A percentile compares a stretch with the other conserved stretches of the same genome.
Evolutionary conservation across 2,888 invertebrate genomes (phyloP).

Genomic region (Tenthredo scrophulariae): DNA sequence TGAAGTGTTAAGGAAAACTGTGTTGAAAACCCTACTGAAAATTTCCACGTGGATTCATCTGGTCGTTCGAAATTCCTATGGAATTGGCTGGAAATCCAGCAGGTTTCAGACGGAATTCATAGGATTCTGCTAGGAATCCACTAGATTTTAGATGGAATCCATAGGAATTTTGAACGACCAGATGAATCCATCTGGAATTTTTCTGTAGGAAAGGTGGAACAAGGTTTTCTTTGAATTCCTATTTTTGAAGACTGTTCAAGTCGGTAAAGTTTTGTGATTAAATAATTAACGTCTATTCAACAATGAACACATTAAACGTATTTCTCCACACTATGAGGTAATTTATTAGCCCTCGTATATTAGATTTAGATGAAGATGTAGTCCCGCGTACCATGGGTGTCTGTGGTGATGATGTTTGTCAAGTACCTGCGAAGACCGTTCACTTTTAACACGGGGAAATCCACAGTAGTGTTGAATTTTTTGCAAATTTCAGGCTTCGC

Average conservation of each 20-base stretch:
- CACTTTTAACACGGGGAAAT: neutral
- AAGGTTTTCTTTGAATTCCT: too few relatives aligned
- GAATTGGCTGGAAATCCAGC: too few relatives aligned
- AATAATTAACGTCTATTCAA: neutral
- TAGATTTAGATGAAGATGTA: neutral
- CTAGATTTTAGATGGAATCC: too few relatives aligned
- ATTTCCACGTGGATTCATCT: too few relatives aligned
- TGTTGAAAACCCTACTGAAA: too few relatives aligned
- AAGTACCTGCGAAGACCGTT: neutral
- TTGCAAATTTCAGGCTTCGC: constrained; percentile 16
- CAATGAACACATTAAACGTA: neutral
- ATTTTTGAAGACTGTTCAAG: neutral
- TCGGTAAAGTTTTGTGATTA: neutral
- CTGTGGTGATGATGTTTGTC: neutral
- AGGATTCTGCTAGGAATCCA: too few relatives aligned
- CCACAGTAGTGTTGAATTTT: neutral
- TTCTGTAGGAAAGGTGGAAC: too few relatives aligned
- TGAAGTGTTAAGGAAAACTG: neutral
- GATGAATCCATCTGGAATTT: too few relatives aligned
- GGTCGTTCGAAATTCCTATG: too few relatives aligned
- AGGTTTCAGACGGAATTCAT: too few relatives aligned
- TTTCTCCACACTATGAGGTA: neutral
- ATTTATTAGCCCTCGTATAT: neutral
- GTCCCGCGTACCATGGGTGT: neutral
- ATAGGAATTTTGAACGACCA: too few relatives aligned